Evolutionary conservation across 1,140 invertebrate genomes (phyloP), one percentile per base, ranked within the genome.

Genomic region (Brachystomella parvula): DNA sequence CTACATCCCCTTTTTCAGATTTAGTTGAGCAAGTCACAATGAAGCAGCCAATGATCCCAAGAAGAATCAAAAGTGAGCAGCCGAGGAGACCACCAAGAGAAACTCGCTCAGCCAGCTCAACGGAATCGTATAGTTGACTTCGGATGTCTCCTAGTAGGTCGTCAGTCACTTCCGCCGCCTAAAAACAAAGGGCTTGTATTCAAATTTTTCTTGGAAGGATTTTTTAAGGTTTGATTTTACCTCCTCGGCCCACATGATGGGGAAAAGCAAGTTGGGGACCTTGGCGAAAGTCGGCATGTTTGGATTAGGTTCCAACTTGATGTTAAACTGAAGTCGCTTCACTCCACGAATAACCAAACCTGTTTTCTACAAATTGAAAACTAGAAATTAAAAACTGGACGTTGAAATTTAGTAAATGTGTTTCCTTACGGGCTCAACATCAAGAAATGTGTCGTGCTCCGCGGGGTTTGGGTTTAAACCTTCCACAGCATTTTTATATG

Each of bases 391-490:
- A 33, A n/a, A 2, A n/a, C 2, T 9, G 15, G 30, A 58, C 21
- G 28, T 31, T 30, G 9, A 21, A 3, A 26, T 15, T 32, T 28
- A 15, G 29, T 64, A 35, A 35, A 17, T 2, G 9, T 15, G 9
- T 12, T 47, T 44, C 78, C 81, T 78, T 80, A 84, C 82, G 63
- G 88, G 88, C 76, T 90, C 85, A 47, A 90, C 79, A 63, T 84
- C 83, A 47, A 89, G 80, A 64, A 80, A 82, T 1, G 87, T 87
- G 71, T 87, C 83, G 77, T 94, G 90, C 61, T 83, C 74, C 29
- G 85, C 78, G 59, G 80, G 76, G 63, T 83, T 78, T 0, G 92
- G 90, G 2, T 79, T 72, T 12, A 90, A 76, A 21, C 92, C 92
- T 28, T 84, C 82, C 0, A 94, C 81, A 39, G 83, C 82, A 47